phyloP scores from a whole-genome alignment of 2,888 invertebrate species.

The Troglohyphantes excavatus region DNA sequence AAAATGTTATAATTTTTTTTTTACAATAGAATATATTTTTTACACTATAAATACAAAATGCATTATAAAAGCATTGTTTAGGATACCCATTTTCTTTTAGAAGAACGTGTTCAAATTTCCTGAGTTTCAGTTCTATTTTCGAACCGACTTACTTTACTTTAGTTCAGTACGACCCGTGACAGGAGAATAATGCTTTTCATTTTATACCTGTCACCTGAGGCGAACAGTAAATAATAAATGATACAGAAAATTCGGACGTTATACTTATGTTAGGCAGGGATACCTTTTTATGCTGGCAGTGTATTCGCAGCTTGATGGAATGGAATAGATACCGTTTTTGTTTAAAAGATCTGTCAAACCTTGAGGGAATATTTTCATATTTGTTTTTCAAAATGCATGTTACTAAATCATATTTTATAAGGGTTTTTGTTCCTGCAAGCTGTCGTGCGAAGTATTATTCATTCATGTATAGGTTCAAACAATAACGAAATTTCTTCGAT shows the following conservation, averaged over 20 bases:
- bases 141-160: slow-evolving; percentile 32
- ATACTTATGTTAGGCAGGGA: slow-evolving; percentile 41
- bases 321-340: slow-evolving; percentile 44
- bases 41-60: no score
- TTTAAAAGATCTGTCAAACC: slow-evolving; percentile 39
- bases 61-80: no score
- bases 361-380: slow-evolving; percentile 10
- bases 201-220: slow-evolving; percentile 69
- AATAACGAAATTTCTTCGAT: neutral
- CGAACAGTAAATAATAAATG: slow-evolving; percentile 67
- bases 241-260: slow-evolving; percentile 59
- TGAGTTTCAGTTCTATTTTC: slow-evolving; percentile 37
- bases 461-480: neutral
- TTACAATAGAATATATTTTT: no score
- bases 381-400: slow-evolving; percentile 30
- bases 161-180: slow-evolving; percentile 17
- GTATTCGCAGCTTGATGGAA: slow-evolving; percentile 49
- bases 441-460: neutral
- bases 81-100: no score
- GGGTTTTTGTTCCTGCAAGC: neutral
- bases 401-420: slow-evolving; percentile 21
- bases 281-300: slow-evolving; percentile 32
- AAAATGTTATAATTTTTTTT: no score
- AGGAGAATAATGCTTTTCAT: slow-evolving; percentile 66
- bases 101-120: no score